Percentiles rank a stretch among this genome's conserved stretches.
These are phyloP conservation scores for Gnathonemus longibarbis DNA, from an alignment of 2,113 vertebrate species.

Conservation along the genomic window DNA sequence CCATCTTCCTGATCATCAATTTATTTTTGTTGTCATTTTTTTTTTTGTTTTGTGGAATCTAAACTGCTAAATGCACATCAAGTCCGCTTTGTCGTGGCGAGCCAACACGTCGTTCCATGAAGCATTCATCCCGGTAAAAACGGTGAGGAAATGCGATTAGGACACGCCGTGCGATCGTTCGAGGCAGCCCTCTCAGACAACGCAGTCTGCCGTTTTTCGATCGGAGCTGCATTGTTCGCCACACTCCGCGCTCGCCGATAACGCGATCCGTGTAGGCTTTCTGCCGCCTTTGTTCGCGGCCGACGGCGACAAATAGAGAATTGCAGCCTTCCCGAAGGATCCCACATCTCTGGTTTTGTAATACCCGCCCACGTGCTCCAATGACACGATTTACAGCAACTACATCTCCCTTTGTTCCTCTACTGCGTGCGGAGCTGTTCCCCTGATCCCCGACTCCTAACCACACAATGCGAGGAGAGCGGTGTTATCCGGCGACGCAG, in stretches of 20 bases:
- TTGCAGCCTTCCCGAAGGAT: background rate
- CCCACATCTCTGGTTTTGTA: conserved; percentile 20
- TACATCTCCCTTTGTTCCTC: conserved; percentile 3
- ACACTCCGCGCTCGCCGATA: conserved; percentile 10
- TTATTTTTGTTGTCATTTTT: background rate
- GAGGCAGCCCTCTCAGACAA: background rate
- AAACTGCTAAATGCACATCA: background rate
- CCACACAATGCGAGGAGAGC: background rate
- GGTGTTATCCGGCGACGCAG: background rate
- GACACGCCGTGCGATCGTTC: background rate
- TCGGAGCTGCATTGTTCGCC: background rate
- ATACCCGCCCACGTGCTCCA: conserved; percentile 21
- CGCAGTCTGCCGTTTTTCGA: background rate
- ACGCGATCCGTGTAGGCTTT: conserved; percentile 21
- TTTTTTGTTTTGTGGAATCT: background rate
- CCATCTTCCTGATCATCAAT: background rate
- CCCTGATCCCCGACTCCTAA: background rate
- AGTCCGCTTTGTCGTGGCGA: background rate
- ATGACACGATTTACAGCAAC: conserved; percentile 16
- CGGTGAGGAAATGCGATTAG: conserved; percentile 4
- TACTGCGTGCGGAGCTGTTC: background rate
- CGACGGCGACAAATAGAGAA: conserved; percentile 13
- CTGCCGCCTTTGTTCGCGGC: background rate
- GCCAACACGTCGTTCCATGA: background rate
- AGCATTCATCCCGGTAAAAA: background rate